Base-by-base conservation (phyloP, 2,888 invertebrate genomes). In the Strigamia crassipes region DNA sequence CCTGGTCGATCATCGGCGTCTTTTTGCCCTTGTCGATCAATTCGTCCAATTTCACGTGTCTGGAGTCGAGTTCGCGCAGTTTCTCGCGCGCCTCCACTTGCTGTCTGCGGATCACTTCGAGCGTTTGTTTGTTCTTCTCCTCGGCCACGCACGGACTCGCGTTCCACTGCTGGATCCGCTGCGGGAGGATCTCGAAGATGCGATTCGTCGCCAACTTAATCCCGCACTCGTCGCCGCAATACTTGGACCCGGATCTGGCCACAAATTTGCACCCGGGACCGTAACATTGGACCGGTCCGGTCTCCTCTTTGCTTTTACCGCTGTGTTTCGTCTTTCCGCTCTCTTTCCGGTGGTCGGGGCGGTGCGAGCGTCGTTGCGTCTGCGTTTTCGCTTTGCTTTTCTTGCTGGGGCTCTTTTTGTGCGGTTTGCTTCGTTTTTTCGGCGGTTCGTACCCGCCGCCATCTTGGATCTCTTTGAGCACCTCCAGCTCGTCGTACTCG, bases 141-240 rank as follows among this genome's bases (percentile, higher is more conserved):
- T 97, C 97, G 0, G 97, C 96, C 21, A 92, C 91, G 86, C 96
- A 96, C 0, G 94, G 92, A 2, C 94, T 93, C 23, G 95, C 89
- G 23, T 95, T 93, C 97, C 97, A 97, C 87, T 97, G 96, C 87
- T 96, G 96, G 82, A 98, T 93, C 12, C 97, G 91, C 85, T 94
- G 93, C 0, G 96, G 96, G 15, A 96, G 87, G n/a, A 96, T 92
- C 91, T 93, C 88, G 84, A 87, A 87, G 12, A 89, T 87, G 18
- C 89, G 88, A 84, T 82, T 83, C 82, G 82, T 83, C 12, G 98
- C 97, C 34, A 99, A 90, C 86, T 93, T 92, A 86, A 96, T 91
- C 0, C 98, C 98, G 87, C 98, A 99, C 84, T 93, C 92, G 84
- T 96, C 93, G 9, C 95, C 94, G 87, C 99, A 99, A 87, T 98